phyloP scores from a whole-genome alignment of 2,113 vertebrate species.

The Oreotragus oreotragus region DNA sequence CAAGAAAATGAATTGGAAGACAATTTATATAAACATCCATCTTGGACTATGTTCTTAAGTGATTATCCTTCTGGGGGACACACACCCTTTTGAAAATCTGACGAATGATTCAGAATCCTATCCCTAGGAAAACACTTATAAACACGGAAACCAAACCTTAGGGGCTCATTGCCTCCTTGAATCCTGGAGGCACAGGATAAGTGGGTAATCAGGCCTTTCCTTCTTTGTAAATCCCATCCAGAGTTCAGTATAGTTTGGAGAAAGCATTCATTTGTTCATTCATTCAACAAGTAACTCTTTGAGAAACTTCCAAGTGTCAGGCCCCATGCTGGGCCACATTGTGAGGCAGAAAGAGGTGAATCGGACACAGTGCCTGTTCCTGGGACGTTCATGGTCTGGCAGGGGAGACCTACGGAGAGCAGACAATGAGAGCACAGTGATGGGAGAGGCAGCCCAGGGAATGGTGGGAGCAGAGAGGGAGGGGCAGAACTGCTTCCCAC shows the following conservation, averaged over 20 bases:
- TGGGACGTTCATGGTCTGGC: neutral
- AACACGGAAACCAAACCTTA: neutral
- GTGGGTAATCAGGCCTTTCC: neutral
- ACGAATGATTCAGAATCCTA: neutral
- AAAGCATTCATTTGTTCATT: constrained; percentile 66
- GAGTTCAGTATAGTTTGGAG: constrained; percentile 18
- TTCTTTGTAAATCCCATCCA: constrained; percentile 34
- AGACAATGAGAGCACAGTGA: constrained; percentile 51
- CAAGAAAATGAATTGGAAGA: neutral
- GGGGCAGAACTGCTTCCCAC: neutral
- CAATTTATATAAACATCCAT: neutral
- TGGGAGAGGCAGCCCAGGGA: neutral
- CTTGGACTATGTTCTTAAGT: neutral
- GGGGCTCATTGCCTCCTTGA: neutral
- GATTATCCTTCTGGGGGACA: neutral
- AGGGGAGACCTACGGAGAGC: neutral
- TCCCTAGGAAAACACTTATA: neutral
- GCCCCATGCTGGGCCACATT: constrained; percentile 47
- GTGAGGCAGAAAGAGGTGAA: constrained; percentile 61
- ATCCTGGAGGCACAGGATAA: neutral
- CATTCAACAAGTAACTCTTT: constrained; percentile 65
- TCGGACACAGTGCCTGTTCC: constrained; percentile 40
- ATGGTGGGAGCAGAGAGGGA: neutral
- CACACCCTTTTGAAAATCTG: neutral
- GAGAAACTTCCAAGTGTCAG: constrained; percentile 68